These are phyloP conservation scores for Pinna nobilis DNA, from an alignment of 1,140 invertebrate genomes.

Conservation along the genomic window DNA sequence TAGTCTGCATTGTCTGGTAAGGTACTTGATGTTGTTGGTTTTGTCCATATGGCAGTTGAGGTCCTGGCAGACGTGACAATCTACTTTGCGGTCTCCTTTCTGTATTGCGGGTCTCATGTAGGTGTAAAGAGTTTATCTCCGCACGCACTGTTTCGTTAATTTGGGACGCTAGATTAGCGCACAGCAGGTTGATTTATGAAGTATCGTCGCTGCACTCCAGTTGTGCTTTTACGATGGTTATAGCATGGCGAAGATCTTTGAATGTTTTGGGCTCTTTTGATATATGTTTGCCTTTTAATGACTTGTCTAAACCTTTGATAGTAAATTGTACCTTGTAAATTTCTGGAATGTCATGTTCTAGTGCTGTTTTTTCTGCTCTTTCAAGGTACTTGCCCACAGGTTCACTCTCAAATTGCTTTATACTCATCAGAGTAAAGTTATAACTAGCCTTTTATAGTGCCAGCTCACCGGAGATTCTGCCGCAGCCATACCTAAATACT, in stretches of 20 bases:
- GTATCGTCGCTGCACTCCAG: neutral
- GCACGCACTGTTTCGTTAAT: neutral
- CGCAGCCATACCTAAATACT: no score
- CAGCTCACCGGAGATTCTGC: no score
- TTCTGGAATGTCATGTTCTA: neutral
- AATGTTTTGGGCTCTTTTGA: slow-evolving; percentile 4
- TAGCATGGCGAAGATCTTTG: neutral
- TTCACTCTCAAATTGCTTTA: neutral
- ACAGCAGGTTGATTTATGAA: no score
- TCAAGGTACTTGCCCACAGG: neutral
- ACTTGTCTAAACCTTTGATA: neutral
- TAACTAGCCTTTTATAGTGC: no score
- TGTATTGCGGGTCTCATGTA: no score
- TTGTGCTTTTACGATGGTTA: neutral
- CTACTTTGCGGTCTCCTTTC: no score
- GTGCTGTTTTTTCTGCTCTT: neutral
- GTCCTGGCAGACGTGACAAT: no score
- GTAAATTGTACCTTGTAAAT: neutral
- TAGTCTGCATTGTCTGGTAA: neutral
- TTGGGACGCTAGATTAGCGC: neutral
- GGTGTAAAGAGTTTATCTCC: no score
- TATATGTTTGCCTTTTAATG: neutral
- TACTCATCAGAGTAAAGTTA: no score
- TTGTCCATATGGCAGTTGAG: neutral
- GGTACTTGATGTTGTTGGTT: neutral